These are phyloP conservation scores for Esox lucius DNA, from an alignment of 2,797 vertebrate genomes.

Conservation along the genomic window DNA sequence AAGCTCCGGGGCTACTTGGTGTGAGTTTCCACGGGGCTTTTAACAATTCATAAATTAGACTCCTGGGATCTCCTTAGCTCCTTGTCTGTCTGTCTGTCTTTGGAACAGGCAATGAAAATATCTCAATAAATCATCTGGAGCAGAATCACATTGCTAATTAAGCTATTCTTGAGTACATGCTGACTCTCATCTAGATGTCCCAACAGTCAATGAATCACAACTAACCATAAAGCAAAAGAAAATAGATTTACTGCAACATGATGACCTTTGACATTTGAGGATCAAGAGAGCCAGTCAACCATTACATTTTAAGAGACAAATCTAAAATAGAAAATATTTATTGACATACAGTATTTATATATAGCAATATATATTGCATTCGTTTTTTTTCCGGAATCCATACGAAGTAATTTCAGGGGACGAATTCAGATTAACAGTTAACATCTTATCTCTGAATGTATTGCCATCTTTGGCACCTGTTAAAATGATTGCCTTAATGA, in stretches of 20 bases:
- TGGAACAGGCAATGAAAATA: slow-evolving; percentile 53
- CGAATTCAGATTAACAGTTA: slow-evolving; percentile 47
- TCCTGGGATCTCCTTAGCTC: slow-evolving; percentile 68
- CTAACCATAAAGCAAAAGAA: slow-evolving; percentile 6
- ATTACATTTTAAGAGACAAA: not conserved
- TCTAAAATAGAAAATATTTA: slow-evolving; percentile 31
- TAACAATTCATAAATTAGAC: slow-evolving; percentile 73
- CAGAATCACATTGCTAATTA: slow-evolving; percentile 38
- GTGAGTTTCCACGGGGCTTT: slow-evolving; percentile 38
- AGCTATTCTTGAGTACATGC: slow-evolving; percentile 25
- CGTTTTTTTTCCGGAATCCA: slow-evolving; percentile 43
- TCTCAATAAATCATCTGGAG: slow-evolving; percentile 61
- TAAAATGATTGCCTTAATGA: slow-evolving; percentile 41
- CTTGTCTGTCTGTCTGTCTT: slow-evolving; percentile 55
- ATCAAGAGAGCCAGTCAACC: not conserved
- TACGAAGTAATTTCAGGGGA: slow-evolving; percentile 52
- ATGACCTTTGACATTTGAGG: slow-evolving; percentile 9
- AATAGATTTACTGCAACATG: slow-evolving; percentile 36
- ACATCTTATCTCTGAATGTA: slow-evolving; percentile 21
- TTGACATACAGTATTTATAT: slow-evolving; percentile 9
- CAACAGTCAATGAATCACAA: slow-evolving; percentile 25
- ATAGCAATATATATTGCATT: slow-evolving; percentile 12
- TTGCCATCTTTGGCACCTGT: slow-evolving; percentile 29
- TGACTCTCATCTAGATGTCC: slow-evolving; percentile 49
- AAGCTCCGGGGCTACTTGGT: slow-evolving; percentile 43